Conservation (phyloP, 1,140 invertebrate genomes). For the Lucilia cuprina region DNA sequence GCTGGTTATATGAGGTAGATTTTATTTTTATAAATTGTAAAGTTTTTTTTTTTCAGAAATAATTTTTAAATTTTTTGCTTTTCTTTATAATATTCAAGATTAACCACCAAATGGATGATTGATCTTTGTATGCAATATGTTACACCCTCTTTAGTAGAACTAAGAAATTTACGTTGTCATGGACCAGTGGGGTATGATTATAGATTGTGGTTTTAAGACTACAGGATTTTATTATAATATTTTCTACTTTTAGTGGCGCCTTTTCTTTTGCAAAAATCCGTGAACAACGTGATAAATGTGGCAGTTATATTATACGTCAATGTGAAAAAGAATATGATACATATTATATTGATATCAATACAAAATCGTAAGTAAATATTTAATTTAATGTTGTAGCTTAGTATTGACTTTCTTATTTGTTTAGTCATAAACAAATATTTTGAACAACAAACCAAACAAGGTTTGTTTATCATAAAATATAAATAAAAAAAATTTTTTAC, state of each 20-base stretch:
- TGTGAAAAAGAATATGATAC: constrained; percentile 79
- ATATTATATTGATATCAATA: constrained; percentile 82
- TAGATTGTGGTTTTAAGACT: not conserved
- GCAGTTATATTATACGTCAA: constrained; percentile 82
- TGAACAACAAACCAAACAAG: too few species aligned
- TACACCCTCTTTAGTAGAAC: constrained; percentile 76
- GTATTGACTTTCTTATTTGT: too few species aligned
- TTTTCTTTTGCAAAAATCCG: constrained; percentile 85
- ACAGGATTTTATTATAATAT: constrained; percentile 25
- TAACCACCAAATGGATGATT: constrained; percentile 88
- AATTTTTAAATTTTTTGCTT: too few species aligned
- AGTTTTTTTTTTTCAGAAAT: not conserved
- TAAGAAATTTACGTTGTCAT: constrained; percentile 82
- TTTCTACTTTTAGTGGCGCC: constrained; percentile 68
- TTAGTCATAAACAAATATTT: too few species aligned
- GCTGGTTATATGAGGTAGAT: constrained; percentile 82
- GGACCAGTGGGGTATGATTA: constrained; percentile 80
- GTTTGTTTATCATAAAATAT: too few species aligned
- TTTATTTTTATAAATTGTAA: not conserved
- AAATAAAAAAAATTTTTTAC: too few species aligned
- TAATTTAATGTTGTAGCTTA: not conserved
- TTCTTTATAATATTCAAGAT: constrained; percentile 65
- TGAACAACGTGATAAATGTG: constrained; percentile 76
- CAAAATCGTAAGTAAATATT: constrained; percentile 64
- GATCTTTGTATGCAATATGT: constrained; percentile 82